Percentiles rank a stretch among this genome's conserved stretches.
phyloP scores from a whole-genome alignment of 2,797 vertebrate genomes.

The Capromys pilorides region DNA sequence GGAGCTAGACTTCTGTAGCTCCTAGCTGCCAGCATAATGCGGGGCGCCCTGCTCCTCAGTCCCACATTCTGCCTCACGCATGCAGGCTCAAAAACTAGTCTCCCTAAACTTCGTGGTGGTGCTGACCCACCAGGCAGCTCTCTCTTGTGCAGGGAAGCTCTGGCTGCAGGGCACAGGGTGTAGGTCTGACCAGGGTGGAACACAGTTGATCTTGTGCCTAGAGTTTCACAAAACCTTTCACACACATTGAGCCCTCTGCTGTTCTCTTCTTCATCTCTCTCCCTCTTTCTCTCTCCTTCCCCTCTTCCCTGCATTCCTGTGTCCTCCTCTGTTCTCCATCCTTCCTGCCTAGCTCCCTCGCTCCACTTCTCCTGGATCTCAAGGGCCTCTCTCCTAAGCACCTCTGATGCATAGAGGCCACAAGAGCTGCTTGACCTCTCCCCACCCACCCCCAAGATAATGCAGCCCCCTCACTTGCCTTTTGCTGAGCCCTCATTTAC shows the following conservation, averaged over 20 bases:
- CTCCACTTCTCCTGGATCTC: not conserved
- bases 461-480: not conserved
- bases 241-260: not conserved
- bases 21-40: not conserved
- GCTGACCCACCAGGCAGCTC: not conserved
- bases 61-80: not conserved
- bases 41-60: too few species aligned
- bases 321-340: too few species aligned
- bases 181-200: not conserved
- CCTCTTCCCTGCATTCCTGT: too few species aligned
- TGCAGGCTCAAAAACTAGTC: rapidly evolving
- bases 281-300: not conserved
- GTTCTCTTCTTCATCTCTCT: not conserved
- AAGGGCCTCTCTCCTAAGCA: not conserved
- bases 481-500: not conserved
- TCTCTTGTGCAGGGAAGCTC: not conserved
- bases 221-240: not conserved
- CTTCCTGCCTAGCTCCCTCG: not conserved
- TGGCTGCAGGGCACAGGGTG: not conserved
- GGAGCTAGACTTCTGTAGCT: not conserved
- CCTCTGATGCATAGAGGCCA: not conserved
- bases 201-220: not conserved
- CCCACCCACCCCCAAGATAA: not conserved
- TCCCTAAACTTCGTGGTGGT: not conserved
- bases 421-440: too few species aligned